Evolutionary conservation across 2,797 vertebrate species (phyloP), one percentile per base, ranked within the genome.

Genomic region (Paratrypauchen microcephalus): DNA sequence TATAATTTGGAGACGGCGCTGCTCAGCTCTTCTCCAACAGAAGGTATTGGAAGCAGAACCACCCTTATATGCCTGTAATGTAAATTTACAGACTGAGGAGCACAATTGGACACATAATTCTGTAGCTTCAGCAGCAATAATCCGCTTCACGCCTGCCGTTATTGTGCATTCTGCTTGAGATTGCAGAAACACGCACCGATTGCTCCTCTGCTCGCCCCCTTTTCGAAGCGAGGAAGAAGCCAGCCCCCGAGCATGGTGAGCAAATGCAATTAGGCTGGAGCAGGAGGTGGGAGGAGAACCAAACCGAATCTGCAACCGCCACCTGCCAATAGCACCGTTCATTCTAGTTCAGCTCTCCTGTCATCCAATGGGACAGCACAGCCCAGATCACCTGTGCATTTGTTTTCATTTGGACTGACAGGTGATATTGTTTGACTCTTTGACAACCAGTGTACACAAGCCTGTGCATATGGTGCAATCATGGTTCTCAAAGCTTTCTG

Each of bases 91-190:
- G 7, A 26, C 45, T 24, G 68, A 32, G 55, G 60, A 80, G 77
- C 75, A 76, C 69, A 74, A 74, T 66, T 54, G 69, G 71, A 76
- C 61, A 73, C 65, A 24, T 69, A 30, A 76, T 81, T 77, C 64
- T 74, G 69, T 76, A 45, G 73, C 71, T 72, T 81, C 78, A 82
- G 74, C 78, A 82, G 74, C 77, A 69, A 69, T 80, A 81, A 75
- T 80, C 74, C 70, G 69, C 67, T 41, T 63, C 4, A 4, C 30
- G 60, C 32, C 41, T n/a, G 64, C 52, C 52, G 75, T 81, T 77
- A 75, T 79, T 80, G 69, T 69, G 67, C 70, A 71, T 83, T 83
- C 75, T 84, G 84, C 80, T 78, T 74, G 73, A 83, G 69, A 76
- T 2, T 61, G 76, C 81, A 85, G 71, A 83, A 84, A 83, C 63